Base-by-base conservation (phyloP, 2,113 vertebrate species). In the Picathartes gymnocephalus region DNA sequence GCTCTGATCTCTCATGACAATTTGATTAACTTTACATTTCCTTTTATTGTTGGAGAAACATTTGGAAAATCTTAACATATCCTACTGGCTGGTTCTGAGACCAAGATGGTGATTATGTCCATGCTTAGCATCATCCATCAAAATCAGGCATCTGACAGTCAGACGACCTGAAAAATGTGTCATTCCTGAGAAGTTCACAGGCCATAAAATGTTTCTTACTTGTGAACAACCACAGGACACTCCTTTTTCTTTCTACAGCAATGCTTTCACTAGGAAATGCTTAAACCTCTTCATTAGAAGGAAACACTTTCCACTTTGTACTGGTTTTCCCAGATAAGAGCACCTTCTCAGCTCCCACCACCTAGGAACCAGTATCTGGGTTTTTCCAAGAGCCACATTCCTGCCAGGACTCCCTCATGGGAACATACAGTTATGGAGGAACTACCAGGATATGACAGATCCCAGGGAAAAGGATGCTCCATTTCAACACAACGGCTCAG, bases 1-100 rank as follows among this genome's bases (percentile, higher is more conserved):
- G 88, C 88, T 97, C 94, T 96, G 95, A 97, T 97, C 95, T 96
- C 88, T 97, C 96, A 95, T 97, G 97, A 97, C 96, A 97, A 96
- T 93, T 97, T 97, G 96, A 97, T 97, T 97, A 96, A 96, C 94
- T 97, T 96, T 97, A 97, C 97, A 96, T 97, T 97, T 97, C 97
- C 95, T 97, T 95, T 97, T 93, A 96, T 97, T 96, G 93, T 97
- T 95, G 94, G 73, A 92, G 92, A 86, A 94, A 97, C 95, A 97
- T 97, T 97, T 97, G 96, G 96, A 96, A 97, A 96, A 94, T 94
- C 94, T 96, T 96, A 97, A 80, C 81, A 15, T 95, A 86, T 92
- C 95, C 96, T 83, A 93, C 90, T 80, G 86, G 40, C 94, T 94
- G 73, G 62, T 88, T 95, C 44, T 30, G 86, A 90, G 83, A 93